These are phyloP conservation scores for Epinephelus awoara DNA, from an alignment of 2,797 vertebrate species.

Conservation along the genomic window DNA sequence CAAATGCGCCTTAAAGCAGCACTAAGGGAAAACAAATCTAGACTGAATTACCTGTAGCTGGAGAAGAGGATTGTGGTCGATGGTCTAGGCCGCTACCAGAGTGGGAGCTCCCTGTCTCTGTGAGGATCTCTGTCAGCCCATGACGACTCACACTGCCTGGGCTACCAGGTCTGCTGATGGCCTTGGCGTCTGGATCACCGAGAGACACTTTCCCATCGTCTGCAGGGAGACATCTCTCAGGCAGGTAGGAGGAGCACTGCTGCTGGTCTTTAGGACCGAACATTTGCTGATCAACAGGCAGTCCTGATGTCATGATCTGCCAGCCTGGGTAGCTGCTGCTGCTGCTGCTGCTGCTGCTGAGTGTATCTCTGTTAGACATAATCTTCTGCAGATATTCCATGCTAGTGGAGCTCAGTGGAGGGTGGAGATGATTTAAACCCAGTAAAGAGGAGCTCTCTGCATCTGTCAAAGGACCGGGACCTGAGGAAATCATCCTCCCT, in stretches of 20 bases:
- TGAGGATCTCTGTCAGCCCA: slow-evolving; percentile 88
- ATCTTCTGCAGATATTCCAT: slow-evolving; percentile 95
- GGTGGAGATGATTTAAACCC: slow-evolving; percentile 92
- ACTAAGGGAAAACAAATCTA: not conserved
- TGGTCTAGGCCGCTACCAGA: slow-evolving; percentile 91
- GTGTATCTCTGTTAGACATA: slow-evolving; percentile 92
- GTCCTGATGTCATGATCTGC: slow-evolving; percentile 95
- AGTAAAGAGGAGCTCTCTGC: slow-evolving; percentile 92
- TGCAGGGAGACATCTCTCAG: slow-evolving; percentile 69
- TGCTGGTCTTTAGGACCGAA: slow-evolving; percentile 91
- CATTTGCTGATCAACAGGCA: slow-evolving; percentile 91
- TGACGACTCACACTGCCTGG: slow-evolving; percentile 88
- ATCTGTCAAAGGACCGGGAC: slow-evolving; percentile 76
- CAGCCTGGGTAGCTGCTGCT: slow-evolving; percentile 90
- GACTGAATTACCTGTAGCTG: slow-evolving; percentile 90
- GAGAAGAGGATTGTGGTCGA: slow-evolving; percentile 92
- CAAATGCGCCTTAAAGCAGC: too few species aligned
- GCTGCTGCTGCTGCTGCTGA: slow-evolving; percentile 85
- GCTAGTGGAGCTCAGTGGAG: slow-evolving; percentile 92
- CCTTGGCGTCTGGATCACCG: slow-evolving; percentile 92
- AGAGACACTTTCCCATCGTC: slow-evolving; percentile 92
- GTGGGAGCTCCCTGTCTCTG: slow-evolving; percentile 90
- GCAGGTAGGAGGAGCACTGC: slow-evolving; percentile 72
- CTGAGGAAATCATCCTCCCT: slow-evolving; percentile 91
- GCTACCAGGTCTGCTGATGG: slow-evolving; percentile 92